Base-by-base conservation (phyloP, 2,797 vertebrate species). In the Chelon auratus region DNA sequence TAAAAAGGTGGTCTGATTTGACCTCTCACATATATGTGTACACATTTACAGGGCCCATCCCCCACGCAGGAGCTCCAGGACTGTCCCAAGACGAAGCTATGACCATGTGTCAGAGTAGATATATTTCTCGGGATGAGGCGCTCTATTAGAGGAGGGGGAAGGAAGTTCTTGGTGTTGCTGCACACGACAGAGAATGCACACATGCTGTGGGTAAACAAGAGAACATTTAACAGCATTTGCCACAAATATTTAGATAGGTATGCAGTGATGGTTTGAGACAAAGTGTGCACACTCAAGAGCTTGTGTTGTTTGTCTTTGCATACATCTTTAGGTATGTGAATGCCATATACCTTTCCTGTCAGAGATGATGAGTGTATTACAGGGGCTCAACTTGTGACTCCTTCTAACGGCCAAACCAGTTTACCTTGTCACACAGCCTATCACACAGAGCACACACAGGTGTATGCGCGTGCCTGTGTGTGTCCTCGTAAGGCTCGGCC, bases 381-480 rank as follows among this genome's bases (percentile, higher is more conserved):
- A 80, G 20, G 64, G 33, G 78, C 40, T 73, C 67, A 33, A 84
- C 18, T 53, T 22, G 37, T 79, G 75, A 77, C 72, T 83, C 61
- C 58, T 58, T 77, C 62, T 82, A 76, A 82, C 64, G 61, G 74
- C 70, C 33, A 22, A 72, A 83, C 75, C 69, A 83, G 78, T 81
- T 88, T 71, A 84, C 48, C 68, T 68, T 82, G 83, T 88, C 84
- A 77, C 65, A 62, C 42, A 86, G 64, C 59, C 62, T 36, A 67
- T 78, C 66, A 75, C 78, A 70, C 63, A 81, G 78, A 77, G 68
- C 69, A 71, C 74, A 73, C 81, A 73, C 81, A 84, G 80, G 85
- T 82, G 63, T 36, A 47, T 50, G 93, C 54, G 61, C 72, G 62
- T 61, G 24, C 30, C 17, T 57, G 43, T 60, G 58, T 67, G 67